Conservation (phyloP, 2,113 vertebrate genomes). For the Narcine bancroftii region DNA sequence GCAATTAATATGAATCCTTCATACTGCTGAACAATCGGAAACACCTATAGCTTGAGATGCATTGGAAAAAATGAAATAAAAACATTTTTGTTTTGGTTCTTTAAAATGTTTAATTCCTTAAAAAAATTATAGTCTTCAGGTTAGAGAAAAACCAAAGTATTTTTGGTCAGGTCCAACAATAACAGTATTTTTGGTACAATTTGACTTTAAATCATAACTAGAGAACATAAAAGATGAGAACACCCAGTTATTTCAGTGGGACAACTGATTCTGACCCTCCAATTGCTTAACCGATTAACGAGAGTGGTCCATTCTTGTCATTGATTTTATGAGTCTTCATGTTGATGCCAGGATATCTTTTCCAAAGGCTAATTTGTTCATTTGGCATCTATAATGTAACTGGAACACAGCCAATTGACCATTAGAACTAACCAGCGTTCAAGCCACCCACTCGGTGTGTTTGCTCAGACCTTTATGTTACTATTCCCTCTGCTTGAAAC, state of each 20-base stretch:
- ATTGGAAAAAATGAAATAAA: slow-evolving; percentile 19
- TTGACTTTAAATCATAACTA: slow-evolving; percentile 29
- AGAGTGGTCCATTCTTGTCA: background rate
- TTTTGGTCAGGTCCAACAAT: slow-evolving; percentile 38
- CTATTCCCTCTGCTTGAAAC: background rate
- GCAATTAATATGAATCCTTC: background rate
- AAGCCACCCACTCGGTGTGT: background rate
- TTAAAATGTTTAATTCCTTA: slow-evolving; percentile 38
- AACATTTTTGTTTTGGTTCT: slow-evolving; percentile 15
- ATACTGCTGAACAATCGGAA: too few species aligned
- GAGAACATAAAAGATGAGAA: background rate
- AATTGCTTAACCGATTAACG: background rate
- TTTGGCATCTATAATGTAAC: background rate
- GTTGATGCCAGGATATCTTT: background rate
- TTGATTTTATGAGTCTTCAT: background rate
- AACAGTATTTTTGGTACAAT: slow-evolving; percentile 37
- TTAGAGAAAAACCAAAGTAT: slow-evolving; percentile 37
- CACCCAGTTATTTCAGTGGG: background rate
- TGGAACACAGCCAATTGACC: background rate
- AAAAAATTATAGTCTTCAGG: slow-evolving; percentile 38
- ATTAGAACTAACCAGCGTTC: background rate
- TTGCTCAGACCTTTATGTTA: background rate
- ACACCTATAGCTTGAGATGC: background rate
- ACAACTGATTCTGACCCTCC: background rate
- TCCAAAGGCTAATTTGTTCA: background rate